These are phyloP conservation scores for Pavo muticus DNA, from an alignment of 2,113 vertebrate genomes.

Conservation along the genomic window DNA sequence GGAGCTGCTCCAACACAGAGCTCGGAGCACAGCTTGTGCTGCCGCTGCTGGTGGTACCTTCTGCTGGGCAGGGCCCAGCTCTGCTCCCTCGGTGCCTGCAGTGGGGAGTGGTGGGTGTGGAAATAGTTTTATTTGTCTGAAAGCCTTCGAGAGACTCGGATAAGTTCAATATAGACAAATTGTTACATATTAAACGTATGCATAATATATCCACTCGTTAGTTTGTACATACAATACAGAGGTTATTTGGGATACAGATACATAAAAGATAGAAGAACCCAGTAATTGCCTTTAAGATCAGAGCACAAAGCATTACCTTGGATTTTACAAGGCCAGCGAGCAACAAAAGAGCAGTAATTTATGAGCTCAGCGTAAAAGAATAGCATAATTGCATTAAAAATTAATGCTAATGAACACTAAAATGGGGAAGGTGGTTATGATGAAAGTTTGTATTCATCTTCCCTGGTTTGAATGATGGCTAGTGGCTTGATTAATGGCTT, in stretches of 20 bases:
- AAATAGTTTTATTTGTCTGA: neutral
- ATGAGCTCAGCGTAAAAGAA: slow-evolving; percentile 99
- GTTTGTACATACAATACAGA: slow-evolving; percentile 58
- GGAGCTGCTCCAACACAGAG: too few species aligned
- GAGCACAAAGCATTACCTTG: slow-evolving; percentile 99
- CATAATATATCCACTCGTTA: slow-evolving; percentile 6
- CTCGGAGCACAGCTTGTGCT: too few species aligned
- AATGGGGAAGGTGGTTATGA: slow-evolving; percentile 99
- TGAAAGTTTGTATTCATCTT: slow-evolving; percentile 99
- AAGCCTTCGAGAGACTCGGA: neutral
- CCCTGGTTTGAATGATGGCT: slow-evolving; percentile 97
- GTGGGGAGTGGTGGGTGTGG: neutral
- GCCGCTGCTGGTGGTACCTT: neutral
- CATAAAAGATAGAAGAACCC: slow-evolving; percentile 91
- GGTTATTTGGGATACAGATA: slow-evolving; percentile 91
- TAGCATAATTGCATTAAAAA: slow-evolving; percentile 99
- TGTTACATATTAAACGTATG: neutral
- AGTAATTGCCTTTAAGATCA: slow-evolving; percentile 99
- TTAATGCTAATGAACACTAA: slow-evolving; percentile 99
- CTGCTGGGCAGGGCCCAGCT: neutral
- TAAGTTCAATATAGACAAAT: neutral
- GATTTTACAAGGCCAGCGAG: slow-evolving; percentile 99
- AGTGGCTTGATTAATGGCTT: slow-evolving; percentile 99
- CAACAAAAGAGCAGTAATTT: slow-evolving; percentile 99
- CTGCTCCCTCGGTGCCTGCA: rapidly evolving